A percentile compares a stretch with the other conserved stretches of the same genome.
Evolutionary conservation across 2,888 invertebrate species (phyloP).

Genomic region (Caenorhabditis sp.): DNA sequence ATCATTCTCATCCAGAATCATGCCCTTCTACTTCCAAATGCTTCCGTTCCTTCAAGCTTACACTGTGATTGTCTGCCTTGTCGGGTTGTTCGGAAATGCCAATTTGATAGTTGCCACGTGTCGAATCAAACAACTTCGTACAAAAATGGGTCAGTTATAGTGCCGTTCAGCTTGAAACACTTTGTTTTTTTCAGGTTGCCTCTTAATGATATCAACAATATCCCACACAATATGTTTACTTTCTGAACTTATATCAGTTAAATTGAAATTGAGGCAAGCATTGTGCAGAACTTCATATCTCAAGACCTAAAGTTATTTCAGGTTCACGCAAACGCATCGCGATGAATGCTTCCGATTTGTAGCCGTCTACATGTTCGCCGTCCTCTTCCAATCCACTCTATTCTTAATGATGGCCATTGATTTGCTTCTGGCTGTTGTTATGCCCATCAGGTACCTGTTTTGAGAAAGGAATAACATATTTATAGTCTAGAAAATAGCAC

Average conservation of each 20-base stretch:
- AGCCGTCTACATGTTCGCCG: constrained; percentile 54
- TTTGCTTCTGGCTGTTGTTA: constrained; percentile 42
- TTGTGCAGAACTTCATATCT: not conserved
- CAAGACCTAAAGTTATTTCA: not conserved
- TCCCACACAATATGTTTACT: constrained; percentile 50
- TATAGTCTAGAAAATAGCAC: not conserved
- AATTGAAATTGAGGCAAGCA: constrained; percentile 42
- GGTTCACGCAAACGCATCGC: constrained; percentile 51
- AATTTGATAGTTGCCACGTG: constrained; percentile 51
- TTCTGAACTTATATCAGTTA: constrained; percentile 47
- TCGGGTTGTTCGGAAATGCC: constrained; percentile 48
- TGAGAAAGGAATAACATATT: too few species aligned
- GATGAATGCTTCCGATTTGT: constrained; percentile 57
- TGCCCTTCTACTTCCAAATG: constrained; percentile 41
- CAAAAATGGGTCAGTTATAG: constrained; percentile 46
- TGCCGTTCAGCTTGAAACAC: not conserved
- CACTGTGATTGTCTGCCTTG: constrained; percentile 42
- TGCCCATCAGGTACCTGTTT: constrained; percentile 49
- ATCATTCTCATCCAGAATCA: constrained; percentile 18
- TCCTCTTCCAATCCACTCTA: constrained; percentile 49
- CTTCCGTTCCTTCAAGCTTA: constrained; percentile 30
- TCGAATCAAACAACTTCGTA: constrained; percentile 38
- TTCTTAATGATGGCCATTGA: constrained; percentile 59
- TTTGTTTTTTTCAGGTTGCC: constrained; percentile 29
- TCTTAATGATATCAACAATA: constrained; percentile 48